phyloP scores from a whole-genome alignment of 2,888 invertebrate species.

The Ethmia dodecea region DNA sequence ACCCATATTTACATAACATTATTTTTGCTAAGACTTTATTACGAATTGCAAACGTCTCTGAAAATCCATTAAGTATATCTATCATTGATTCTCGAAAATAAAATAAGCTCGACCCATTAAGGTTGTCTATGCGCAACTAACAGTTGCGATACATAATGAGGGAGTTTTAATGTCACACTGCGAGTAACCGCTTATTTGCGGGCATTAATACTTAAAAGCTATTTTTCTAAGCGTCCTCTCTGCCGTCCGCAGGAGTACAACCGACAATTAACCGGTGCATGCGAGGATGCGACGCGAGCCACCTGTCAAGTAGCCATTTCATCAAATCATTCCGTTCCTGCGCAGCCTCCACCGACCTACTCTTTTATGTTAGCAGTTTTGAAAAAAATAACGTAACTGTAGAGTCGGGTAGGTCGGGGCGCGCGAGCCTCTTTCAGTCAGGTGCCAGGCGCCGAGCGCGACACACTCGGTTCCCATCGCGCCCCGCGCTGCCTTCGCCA shows the following conservation, averaged over 20 bases:
- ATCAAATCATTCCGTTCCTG: conserved; percentile 75
- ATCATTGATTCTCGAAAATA: neutral
- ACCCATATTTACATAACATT: conserved; percentile 4
- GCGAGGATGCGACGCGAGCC: conserved; percentile 63
- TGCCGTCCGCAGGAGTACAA: conserved; percentile 50
- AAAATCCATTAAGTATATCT: neutral
- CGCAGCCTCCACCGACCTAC: conserved; percentile 65
- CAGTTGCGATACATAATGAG: conserved; percentile 43
- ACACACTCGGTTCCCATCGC: conserved; percentile 31
- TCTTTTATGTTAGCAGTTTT: conserved; percentile 61
- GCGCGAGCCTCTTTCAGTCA: conserved; percentile 71
- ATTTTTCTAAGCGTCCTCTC: conserved; percentile 64
- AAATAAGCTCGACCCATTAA: conserved; percentile 8
- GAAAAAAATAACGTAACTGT: conserved; percentile 66
- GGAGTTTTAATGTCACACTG: conserved; percentile 53
- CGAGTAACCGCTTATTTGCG: conserved; percentile 63
- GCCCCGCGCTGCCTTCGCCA: conserved; percentile 19
- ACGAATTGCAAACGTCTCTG: neutral
- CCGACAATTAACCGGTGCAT: conserved; percentile 62
- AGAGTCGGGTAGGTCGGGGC: conserved; percentile 73
- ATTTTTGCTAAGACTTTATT: neutral
- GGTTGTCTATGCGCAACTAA: conserved; percentile 33
- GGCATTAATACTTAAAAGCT: conserved; percentile 64
- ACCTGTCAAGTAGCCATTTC: conserved; percentile 72
- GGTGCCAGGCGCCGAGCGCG: conserved; percentile 69